Conservation (phyloP, 1,140 invertebrate genomes). For the Aphis gossypii region DNA sequence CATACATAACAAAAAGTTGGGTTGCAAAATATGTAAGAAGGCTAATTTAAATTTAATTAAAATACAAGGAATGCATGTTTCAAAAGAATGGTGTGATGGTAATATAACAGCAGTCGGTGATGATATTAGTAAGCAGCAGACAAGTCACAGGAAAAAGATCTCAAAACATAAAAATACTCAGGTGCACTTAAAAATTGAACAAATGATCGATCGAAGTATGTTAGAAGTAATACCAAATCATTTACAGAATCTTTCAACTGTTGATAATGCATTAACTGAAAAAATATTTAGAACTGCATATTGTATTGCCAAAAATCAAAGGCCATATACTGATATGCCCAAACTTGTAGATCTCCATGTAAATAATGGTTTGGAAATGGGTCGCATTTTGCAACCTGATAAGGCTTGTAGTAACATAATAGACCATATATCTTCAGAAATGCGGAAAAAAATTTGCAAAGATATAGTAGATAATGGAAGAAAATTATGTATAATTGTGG, state of each 20-base stretch:
- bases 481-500: background rate
- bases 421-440: background rate
- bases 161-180: background rate
- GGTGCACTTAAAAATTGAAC: background rate
- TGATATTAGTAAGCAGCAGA: no score
- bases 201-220: background rate
- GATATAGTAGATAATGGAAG: background rate
- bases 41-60: no score
- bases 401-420: constrained; percentile 2
- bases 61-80: no score
- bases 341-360: constrained; percentile 7
- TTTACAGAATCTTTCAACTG: no score
- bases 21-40: no score
- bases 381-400: background rate
- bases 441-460: background rate
- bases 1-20: no score
- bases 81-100: no score
- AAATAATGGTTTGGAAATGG: background rate
- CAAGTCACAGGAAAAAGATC: background rate
- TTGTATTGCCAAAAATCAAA: constrained; percentile 28
- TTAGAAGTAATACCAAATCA: background rate
- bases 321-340: background rate
- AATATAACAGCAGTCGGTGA: no score
- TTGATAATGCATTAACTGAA: background rate
- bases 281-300: constrained; percentile 29